Percentiles rank a stretch among this genome's conserved stretches.
phyloP scores from a whole-genome alignment of 2,113 vertebrate genomes.

The Odobenus rosmarus region DNA sequence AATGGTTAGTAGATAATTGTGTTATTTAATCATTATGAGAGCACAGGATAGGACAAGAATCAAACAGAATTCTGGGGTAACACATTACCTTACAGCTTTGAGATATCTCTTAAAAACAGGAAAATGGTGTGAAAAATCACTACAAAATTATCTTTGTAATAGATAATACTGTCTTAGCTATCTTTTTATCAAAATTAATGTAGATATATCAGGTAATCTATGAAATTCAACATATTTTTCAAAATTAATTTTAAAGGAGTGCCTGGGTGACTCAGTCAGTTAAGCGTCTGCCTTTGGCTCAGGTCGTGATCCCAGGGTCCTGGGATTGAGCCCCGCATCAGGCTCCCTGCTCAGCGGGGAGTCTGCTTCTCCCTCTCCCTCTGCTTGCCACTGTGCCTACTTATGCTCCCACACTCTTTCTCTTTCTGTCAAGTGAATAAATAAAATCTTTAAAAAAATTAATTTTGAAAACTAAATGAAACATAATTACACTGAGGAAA shows the following conservation, averaged over 20 bases:
- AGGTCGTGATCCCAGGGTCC: no score
- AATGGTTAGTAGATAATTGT: neutral
- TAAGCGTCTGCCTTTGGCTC: no score
- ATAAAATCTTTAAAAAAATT: neutral
- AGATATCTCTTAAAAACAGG: neutral
- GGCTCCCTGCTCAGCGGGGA: no score
- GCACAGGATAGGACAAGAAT: neutral
- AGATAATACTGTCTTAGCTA: neutral
- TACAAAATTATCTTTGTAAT: constrained; percentile 1
- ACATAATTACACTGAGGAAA: neutral
- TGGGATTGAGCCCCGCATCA: no score
- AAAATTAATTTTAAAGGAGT: neutral
- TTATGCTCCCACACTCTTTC: no score
- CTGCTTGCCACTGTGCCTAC: no score
- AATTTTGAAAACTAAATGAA: constrained; percentile 1
- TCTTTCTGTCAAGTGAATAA: no score
- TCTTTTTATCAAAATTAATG: constrained; percentile 25
- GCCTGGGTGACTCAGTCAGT: no score
- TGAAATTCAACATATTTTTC: neutral
- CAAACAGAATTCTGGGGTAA: neutral
- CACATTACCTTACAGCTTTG: neutral
- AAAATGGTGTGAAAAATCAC: neutral
- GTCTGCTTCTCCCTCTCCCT: no score
- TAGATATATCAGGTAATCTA: neutral
- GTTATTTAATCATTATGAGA: neutral